Base-by-base conservation (phyloP, 1,140 invertebrate genomes). In the Calycopis cecrops region DNA sequence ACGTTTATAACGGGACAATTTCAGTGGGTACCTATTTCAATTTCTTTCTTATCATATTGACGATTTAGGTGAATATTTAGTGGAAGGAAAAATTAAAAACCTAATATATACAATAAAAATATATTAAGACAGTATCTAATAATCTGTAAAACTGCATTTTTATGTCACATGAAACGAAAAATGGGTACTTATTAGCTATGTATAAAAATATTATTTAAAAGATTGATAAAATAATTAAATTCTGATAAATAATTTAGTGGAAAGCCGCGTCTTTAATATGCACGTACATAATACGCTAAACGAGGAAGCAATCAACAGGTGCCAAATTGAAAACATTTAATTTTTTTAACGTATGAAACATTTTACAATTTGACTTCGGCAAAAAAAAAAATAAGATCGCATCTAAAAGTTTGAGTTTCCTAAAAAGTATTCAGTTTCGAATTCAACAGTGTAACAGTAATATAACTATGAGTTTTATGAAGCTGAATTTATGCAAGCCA, bases 401-500 rank as follows among this genome's bases (percentile, higher is more conserved):
- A 44, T 16, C 17, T 44, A 9, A 3, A 28, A 37, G 16, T 44
- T 44, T 17, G 40, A 16, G 2, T 28, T 28, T 3, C 21, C 14
- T 16, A 44, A 17, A 47, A 54, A 44, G 21, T 35, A 35, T 42
- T 33, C 18, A 35, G 28, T 35, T 44, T 44, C 40, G 12, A 12
- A 14, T 44, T 42, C 18, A 37, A 38, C 38, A 44, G 37, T 42
- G 38, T 53, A 42, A 38, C n/a, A 53, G 52, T 44, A 53, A 42
- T 42, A 40, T 44, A 53, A 53, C 52, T 53, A 53, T 42, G 37
- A 44, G 18, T 44, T 53, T 53, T 53, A 53, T 42, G 38, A 33
- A 44, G 52, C 40, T 44, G 37, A 53, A 53, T 44, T 53, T 53
- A 33, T 51, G 35, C 35, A 37, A 51, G 18, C 18, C 38, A 33